These are phyloP conservation scores for Lepilemur septentrionalis DNA, from an alignment of 2,797 vertebrate species.

Conservation along the genomic window DNA sequence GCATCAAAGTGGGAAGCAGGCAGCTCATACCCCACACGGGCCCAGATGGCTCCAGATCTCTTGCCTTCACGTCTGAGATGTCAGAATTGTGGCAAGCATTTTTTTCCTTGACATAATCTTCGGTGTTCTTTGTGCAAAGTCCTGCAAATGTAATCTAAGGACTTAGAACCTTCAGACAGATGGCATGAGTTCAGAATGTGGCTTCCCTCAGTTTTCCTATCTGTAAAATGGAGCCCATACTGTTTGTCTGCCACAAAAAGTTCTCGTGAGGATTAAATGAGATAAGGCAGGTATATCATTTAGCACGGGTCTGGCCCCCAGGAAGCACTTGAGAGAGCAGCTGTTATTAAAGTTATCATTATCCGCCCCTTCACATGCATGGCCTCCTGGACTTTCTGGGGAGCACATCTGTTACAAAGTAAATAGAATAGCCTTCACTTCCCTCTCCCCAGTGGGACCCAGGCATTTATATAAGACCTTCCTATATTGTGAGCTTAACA, in stretches of 20 bases:
- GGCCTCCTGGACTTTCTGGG: background rate
- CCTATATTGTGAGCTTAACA: background rate
- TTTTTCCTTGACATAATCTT: background rate
- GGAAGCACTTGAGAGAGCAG: background rate
- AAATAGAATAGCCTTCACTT: background rate
- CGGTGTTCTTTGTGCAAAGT: background rate
- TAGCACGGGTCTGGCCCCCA: fast-evolving
- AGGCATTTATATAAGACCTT: background rate
- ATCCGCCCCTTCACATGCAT: fast-evolving
- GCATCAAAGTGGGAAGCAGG: background rate
- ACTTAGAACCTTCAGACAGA: background rate
- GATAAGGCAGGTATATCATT: background rate
- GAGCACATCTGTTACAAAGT: background rate
- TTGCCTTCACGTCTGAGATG: background rate
- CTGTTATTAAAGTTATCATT: fast-evolving
- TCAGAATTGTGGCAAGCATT: background rate
- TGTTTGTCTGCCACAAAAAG: background rate
- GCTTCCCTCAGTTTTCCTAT: background rate
- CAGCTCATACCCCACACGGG: background rate
- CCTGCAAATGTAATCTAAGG: background rate
- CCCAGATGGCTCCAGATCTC: background rate
- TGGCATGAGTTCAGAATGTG: background rate
- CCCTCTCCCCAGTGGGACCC: background rate
- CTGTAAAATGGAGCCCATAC: background rate
- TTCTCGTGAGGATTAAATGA: background rate